Conservation (phyloP, 2,797 vertebrate species). For the Scyliorhinus canicula region DNA sequence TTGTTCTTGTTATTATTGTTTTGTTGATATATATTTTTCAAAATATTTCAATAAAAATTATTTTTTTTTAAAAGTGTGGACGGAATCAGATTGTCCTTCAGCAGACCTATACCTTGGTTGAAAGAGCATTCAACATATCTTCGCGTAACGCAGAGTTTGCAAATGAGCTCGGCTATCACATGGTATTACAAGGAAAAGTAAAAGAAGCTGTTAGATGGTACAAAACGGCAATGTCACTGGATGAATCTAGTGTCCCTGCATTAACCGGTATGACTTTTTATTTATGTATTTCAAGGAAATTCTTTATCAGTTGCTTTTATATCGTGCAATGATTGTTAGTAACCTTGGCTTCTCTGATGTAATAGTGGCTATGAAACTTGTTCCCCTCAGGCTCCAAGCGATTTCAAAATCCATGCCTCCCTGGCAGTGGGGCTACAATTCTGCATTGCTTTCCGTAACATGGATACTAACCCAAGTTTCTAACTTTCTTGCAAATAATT, state of each 20-base stretch:
- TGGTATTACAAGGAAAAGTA: slow-evolving; percentile 75
- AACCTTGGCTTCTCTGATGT: not conserved
- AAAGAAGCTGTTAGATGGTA: slow-evolving; percentile 87
- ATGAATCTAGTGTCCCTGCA: slow-evolving; percentile 79
- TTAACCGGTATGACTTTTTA: slow-evolving; percentile 66
- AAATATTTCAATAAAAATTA: too few relatives aligned
- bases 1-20: too few relatives aligned
- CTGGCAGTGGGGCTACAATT: not conserved
- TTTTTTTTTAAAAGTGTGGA: too few relatives aligned
- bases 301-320: not conserved
- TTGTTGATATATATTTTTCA: too few relatives aligned
- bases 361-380: not conserved
- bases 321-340: not conserved
- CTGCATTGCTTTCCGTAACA: not conserved
- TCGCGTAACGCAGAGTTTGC: slow-evolving; percentile 75
- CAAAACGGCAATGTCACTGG: slow-evolving; percentile 78
- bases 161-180: slow-evolving; percentile 86
- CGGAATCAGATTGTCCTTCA: slow-evolving; percentile 77
- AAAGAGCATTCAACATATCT: slow-evolving; percentile 69
- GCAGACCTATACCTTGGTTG: slow-evolving; percentile 75
- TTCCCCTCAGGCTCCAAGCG: not conserved
- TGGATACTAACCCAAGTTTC: not conserved
- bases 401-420: not conserved
- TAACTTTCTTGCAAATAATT: not conserved
- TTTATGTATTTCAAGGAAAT: slow-evolving; percentile 3